Base-by-base conservation (phyloP, 1,140 invertebrate genomes). In the Drosophila novamexicana region DNA sequence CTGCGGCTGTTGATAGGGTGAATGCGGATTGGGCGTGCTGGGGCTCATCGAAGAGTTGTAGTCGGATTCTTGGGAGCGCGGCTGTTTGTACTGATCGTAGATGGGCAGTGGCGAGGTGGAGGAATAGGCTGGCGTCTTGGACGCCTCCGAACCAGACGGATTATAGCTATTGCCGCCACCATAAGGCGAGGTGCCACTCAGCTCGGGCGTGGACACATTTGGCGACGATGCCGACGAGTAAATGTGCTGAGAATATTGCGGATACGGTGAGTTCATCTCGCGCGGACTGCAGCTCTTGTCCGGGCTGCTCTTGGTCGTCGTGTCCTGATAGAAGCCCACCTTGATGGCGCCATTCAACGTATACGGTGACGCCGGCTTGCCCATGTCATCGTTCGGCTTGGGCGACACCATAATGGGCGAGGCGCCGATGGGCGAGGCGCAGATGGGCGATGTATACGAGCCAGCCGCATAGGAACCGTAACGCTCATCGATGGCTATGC, bases 291-390 rank as follows among this genome's bases (percentile, higher is more conserved):
- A 95, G 76, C 95, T 95, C 85, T 96, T 96, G 62, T 96, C 95
- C 1, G 95, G 95, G 75, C 95, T 95, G 75, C 95, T 95, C 92
- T 95, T 95, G 1, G 95, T 94, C 22, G 95, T 95, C 1, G 95
- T 96, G 73, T 96, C 96, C 92, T 96, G 96, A 91, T 96, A 96
- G 83, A 96, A 96, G 3, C 96, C 96, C 40, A 96, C 96, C 68
- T 95, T 94, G 3, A 96, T 95, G 16, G 95, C 94, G 1, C 95
- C 95, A 91, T 96, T 96, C 16, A 95, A 93, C 6, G 95, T 95
- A 80, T 94, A 94, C 0, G 95, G 94, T 49, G 95, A 95, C 1
- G 94, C 93, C 7, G 81, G 85, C 76, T 95, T 95, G 67, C 94
- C 94, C 70, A 94, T 94, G 6, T 93, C 92, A 42, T 93, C 92